Evolutionary conservation across 1,140 invertebrate species (phyloP), one percentile per base, ranked within the genome.

Genomic region (Babylonia areolata): DNA sequence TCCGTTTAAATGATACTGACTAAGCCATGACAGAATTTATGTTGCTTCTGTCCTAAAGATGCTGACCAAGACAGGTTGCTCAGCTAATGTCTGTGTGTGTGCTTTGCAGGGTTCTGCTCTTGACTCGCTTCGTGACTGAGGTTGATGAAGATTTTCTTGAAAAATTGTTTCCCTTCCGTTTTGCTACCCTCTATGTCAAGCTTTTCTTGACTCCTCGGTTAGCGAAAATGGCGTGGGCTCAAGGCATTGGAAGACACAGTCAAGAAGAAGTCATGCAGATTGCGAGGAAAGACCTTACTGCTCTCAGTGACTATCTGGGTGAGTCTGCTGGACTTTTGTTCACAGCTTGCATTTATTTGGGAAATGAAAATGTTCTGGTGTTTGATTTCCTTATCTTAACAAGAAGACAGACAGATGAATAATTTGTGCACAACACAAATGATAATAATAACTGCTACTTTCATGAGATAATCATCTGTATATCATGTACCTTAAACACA

Each of bases 181-280:
- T 73, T n/a, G 23, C 69, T n/a, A n/a, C 12, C 31, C 31, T 73
- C n/a, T 11, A 9, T 33, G 23, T 73, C 69, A n/a, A 33, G 69
- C 31, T 15, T 33, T 20, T 77, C 6, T 3, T 77, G 31, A 3
- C 11, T 15, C 73, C 73, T 35, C 3, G 31, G 2, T 37, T 77
- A 12, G 31, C 31, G 3, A 77, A 77, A 28, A 40, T 9, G 33
- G 33, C 37, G 17, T 77, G 73, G 73, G 37, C 3, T 3, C 73
- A 77, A n/a, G 73, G 73, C 37, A 86, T 88, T 20, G 87, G 87
- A 33, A 46, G 84, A 9, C 85, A 88, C 64, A 69, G 28, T 5
- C 9, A 40, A 23, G 85, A 84, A 28, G 85, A 88, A 51, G 73
- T 88, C 2, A 15, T 81, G 5, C 17, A 58, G 11, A 84, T 88